Evolutionary conservation across 2,113 vertebrate genomes (phyloP), one percentile per base, ranked within the genome.

Genomic region (Hypanus sabinus): DNA sequence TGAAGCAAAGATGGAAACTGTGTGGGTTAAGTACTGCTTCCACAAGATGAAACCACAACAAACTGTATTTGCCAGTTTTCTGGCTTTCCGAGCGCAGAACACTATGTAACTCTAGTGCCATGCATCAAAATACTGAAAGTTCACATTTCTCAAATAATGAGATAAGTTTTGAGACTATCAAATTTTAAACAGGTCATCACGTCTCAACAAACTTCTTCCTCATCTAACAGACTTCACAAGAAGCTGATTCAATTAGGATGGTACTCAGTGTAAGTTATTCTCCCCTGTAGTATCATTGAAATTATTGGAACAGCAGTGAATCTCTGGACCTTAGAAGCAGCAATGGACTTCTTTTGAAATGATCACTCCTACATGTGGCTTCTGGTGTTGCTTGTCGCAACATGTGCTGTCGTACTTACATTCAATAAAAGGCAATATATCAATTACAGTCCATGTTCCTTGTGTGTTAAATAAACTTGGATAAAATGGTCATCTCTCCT

Each of bases 11-110:
- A 88, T 18, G 16, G 0, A 62, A 5, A 10, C 94, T 93, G 20
- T 38, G 9, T 60, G 95, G 95, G 94, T 88, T 95, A 93, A 94
- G 94, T 95, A 94, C 95, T 94, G 95, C 95, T 96, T 95, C 96
- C 94, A 95, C 94, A 95, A 95, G 94, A 94, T 95, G 95, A 95
- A 96, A 95, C 95, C 94, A 96, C 95, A 94, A 94, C 46, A 57
- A 94, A 92, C 75, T 91, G 94, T 94, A 94, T 95, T 94, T 95
- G 80, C 94, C 95, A 87, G 24, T 38, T 70, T 0, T 20, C 95
- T 62, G 57, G 94, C 94, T 95, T 60, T 95, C 4, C 60, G 93
- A 90, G 95, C 0, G 0, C 0, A 55, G 94, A 87, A 94, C 94
- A 20, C 0, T 93, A 95, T 94, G 94, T 90, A 87, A 27, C 94